Evolutionary conservation across 1,140 invertebrate genomes (phyloP).

Genomic region (Panulirus ornatus): DNA sequence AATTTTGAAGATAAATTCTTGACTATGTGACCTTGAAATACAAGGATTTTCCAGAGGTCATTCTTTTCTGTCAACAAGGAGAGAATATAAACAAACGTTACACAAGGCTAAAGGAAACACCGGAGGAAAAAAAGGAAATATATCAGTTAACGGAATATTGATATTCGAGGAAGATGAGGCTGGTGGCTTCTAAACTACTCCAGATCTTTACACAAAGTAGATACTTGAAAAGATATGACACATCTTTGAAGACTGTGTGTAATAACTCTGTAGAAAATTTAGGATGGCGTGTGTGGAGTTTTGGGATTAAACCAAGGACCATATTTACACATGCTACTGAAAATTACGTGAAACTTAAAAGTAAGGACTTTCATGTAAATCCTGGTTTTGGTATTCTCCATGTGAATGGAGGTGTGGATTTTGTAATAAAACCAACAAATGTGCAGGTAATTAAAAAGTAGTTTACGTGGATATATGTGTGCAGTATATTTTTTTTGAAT

Average conservation of each 20-base stretch:
- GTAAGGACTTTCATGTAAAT: conserved; percentile 30
- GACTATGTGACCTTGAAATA: no score
- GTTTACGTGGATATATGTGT: no score
- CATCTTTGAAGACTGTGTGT: not conserved
- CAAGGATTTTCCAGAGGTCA: no score
- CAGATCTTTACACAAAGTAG: not conserved
- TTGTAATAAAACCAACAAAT: conserved; percentile 33
- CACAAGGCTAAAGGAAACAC: not conserved
- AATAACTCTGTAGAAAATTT: no score
- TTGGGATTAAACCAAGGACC: not conserved
- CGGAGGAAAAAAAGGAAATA: not conserved
- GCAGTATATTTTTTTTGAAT: no score
- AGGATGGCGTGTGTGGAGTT: not conserved
- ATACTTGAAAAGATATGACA: not conserved
- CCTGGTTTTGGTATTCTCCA: conserved; percentile 40
- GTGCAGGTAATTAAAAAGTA: conserved; percentile 19
- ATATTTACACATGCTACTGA: conserved; percentile 19
- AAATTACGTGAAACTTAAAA: conserved; percentile 33
- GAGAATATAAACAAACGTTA: not conserved
- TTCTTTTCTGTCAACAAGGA: not conserved
- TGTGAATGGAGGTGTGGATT: conserved; percentile 26
- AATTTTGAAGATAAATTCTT: no score
- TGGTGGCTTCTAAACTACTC: not conserved
- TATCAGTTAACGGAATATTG: no score
- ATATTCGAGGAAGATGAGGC: not conserved